phyloP scores from a whole-genome alignment of 2,888 invertebrate species.

The Habrosyne pyritoides region DNA sequence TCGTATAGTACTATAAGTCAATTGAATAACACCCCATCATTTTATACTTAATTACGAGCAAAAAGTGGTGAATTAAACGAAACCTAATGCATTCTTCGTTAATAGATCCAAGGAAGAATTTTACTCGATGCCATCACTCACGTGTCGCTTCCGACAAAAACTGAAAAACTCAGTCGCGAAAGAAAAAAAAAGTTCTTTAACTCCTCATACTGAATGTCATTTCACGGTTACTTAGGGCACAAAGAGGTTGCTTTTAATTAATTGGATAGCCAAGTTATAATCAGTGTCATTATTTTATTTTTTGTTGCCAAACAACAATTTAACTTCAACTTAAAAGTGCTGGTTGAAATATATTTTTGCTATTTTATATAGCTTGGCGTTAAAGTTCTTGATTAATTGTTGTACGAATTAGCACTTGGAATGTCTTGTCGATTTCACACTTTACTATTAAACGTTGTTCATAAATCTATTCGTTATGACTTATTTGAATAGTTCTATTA shows the following conservation, averaged over 20 bases:
- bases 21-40: conserved; percentile 41
- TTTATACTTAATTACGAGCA: conserved; percentile 41
- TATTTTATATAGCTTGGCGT: conserved; percentile 1
- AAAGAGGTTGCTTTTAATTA: conserved; percentile 39
- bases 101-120: conserved; percentile 27
- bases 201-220: conserved; percentile 53
- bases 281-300: conserved; percentile 14
- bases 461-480: background rate
- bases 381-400: conserved; percentile 7
- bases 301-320: conserved; percentile 19
- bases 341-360: background rate
- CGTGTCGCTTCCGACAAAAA: conserved; percentile 39
- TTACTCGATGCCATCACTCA: conserved; percentile 38
- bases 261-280: conserved; percentile 17
- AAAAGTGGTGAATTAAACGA: conserved; percentile 38
- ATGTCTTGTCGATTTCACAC: background rate
- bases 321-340: background rate
- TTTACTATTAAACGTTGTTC: background rate
- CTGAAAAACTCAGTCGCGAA: conserved; percentile 32
- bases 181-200: conserved; percentile 29
- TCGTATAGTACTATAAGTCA: conserved; percentile 32
- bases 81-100: conserved; percentile 41
- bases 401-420: background rate
- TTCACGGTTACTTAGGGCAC: conserved; percentile 63
- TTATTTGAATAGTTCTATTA: background rate